A percentile compares a stretch with the other conserved stretches of the same genome.
Conservation (phyloP, 2,797 vertebrate genomes). For the Eospalax fontanierii region DNA sequence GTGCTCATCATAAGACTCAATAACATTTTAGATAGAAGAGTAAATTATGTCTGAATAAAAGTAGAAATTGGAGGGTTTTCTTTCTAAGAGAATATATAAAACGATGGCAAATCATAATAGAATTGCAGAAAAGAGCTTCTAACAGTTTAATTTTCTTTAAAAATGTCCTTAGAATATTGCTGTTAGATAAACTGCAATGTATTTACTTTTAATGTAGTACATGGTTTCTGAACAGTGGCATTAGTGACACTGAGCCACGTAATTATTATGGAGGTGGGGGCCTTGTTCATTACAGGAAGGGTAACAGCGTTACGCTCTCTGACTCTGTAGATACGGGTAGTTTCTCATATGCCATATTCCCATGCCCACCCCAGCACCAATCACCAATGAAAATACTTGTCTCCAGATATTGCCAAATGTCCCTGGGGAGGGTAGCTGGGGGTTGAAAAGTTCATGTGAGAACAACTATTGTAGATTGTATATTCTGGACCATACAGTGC, state of each 20-base stretch:
- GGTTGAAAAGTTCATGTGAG: background rate
- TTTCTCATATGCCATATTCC: too few relatives aligned
- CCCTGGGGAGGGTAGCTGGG: too few relatives aligned
- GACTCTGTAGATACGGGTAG: background rate
- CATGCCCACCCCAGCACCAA: background rate
- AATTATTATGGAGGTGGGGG: background rate
- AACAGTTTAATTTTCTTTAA: conserved; percentile 56
- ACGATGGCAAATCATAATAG: conserved; percentile 33
- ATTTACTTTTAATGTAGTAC: conserved; percentile 22
- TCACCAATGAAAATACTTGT: background rate
- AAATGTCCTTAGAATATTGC: conserved; percentile 35
- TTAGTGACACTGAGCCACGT: background rate
- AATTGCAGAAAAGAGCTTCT: conserved; percentile 38
- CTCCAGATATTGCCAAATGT: background rate
- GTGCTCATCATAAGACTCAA: background rate
- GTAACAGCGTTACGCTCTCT: background rate
- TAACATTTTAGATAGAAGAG: conserved; percentile 44
- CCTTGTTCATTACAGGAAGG: background rate
- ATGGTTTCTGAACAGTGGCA: background rate
- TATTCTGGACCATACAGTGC: background rate
- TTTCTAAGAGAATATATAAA: conserved; percentile 68
- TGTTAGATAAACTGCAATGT: background rate
- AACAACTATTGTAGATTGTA: background rate
- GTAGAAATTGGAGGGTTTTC: conserved; percentile 20
- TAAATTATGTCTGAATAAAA: conserved; percentile 51